These are phyloP conservation scores for Chondrosia reniformis DNA, from an alignment of 37 sponge, comb jelly and placozoan genomes.

Conservation along the genomic window DNA sequence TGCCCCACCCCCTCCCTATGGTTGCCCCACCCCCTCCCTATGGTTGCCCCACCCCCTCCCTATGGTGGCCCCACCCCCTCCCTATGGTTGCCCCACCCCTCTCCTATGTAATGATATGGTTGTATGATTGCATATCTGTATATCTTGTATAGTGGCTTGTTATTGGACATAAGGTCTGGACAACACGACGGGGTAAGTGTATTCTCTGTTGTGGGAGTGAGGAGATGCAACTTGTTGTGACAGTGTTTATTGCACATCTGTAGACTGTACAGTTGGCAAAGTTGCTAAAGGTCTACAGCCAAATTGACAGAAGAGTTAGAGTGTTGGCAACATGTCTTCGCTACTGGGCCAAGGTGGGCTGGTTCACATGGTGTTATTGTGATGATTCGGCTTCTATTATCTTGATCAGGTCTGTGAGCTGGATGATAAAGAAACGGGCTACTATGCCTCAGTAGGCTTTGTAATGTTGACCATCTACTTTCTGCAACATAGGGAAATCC, in stretches of 20 bases:
- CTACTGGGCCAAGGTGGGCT: conserved; percentile 59
- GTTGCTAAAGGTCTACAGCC: conserved; percentile 30
- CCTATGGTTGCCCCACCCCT: too few species aligned
- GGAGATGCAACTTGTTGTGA: background rate
- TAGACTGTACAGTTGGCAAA: conserved; percentile 31
- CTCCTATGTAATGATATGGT: too few species aligned
- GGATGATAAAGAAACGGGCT: conserved; percentile 47
- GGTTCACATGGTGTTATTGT: background rate
- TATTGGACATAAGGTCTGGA: conserved; percentile 8
- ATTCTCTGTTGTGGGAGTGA: background rate
- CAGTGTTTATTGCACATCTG: background rate
- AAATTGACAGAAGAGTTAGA: conserved; percentile 32
- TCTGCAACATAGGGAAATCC: conserved; percentile 45
- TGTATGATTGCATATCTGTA: too few species aligned
- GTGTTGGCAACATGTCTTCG: conserved; percentile 28
- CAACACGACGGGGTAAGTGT: background rate
- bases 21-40: too few species aligned
- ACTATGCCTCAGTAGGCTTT: conserved; percentile 55
- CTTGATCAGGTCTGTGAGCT: conserved; percentile 38
- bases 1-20: too few species aligned
- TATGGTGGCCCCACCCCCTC: too few species aligned
- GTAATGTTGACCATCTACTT: conserved; percentile 51
- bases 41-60: too few species aligned
- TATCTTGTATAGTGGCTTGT: background rate
- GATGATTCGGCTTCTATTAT: background rate